These are phyloP conservation scores for Spodoptera frugiperda DNA, from an alignment of 1,140 invertebrate genomes.

Conservation along the genomic window DNA sequence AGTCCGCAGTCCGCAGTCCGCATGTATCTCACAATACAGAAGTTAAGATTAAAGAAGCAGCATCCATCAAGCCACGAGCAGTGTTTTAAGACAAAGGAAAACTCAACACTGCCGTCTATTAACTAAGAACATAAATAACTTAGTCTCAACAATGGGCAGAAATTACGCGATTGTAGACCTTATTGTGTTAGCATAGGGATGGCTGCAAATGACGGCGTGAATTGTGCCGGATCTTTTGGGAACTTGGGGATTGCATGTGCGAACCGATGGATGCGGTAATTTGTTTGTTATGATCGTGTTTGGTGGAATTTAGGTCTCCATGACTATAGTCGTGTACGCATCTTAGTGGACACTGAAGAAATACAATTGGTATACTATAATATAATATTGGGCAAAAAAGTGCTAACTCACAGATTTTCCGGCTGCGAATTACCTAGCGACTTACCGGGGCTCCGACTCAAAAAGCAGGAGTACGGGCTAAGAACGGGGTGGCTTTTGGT, in stretches of 20 bases:
- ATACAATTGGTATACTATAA: too few species aligned
- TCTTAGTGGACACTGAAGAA: too few species aligned
- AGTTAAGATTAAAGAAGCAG: constrained; percentile 39
- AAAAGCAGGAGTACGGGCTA: too few species aligned
- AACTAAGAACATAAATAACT: constrained; percentile 45
- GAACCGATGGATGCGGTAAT: constrained; percentile 18
- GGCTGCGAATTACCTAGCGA: too few species aligned
- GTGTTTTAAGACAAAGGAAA: constrained; percentile 37
- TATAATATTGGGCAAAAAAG: too few species aligned
- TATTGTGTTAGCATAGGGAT: constrained; percentile 29
- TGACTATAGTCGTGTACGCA: too few species aligned
- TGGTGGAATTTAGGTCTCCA: not conserved
- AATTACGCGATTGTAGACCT: constrained; percentile 33
- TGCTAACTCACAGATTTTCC: too few species aligned
- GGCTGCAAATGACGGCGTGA: constrained; percentile 40
- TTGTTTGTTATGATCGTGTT: not conserved
- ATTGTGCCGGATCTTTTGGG: constrained; percentile 41
- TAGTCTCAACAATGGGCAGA: constrained; percentile 38
- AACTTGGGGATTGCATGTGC: not conserved
- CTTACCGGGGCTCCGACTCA: too few species aligned
- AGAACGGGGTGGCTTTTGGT: too few species aligned
- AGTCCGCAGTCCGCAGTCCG: not conserved
- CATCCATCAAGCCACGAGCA: constrained; percentile 41
- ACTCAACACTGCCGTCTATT: constrained; percentile 35
- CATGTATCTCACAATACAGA: not conserved